Conservation (phyloP, 92 coral and sea anemone genomes). For the Parazoanthus darwini region DNA sequence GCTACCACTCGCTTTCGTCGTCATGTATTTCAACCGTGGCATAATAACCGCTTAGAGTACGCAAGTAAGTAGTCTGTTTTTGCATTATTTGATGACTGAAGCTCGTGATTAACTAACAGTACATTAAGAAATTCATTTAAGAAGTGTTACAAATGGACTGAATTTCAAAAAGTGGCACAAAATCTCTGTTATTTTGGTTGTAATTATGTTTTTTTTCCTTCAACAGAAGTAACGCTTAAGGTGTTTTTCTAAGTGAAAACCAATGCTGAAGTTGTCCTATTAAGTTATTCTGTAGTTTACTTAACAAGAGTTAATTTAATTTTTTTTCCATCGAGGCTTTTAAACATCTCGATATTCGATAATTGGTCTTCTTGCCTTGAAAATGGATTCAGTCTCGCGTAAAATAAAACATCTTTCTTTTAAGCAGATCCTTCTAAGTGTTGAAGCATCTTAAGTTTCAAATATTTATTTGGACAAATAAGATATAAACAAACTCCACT, state of each 20-base stretch:
- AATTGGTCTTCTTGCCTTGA: not conserved
- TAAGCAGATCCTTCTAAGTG: not conserved
- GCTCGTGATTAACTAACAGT: not conserved
- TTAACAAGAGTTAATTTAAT: not conserved
- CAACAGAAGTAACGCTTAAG: not conserved
- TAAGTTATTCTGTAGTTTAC: too few relatives aligned
- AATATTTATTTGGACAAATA: not conserved
- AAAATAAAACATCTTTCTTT: too few relatives aligned
- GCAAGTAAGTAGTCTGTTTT: slow-evolving; percentile 20
- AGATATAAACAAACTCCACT: not conserved
- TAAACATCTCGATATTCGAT: not conserved
- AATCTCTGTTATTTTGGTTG: not conserved
- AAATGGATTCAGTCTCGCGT: not conserved
- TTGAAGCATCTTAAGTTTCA: too few relatives aligned
- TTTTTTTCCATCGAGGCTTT: not conserved
- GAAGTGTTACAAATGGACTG: not conserved
- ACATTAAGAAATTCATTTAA: not conserved
- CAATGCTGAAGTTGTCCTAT: not conserved
- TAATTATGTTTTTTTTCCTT: not conserved
- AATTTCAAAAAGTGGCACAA: not conserved
- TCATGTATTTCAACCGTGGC: not conserved
- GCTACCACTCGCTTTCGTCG: not conserved
- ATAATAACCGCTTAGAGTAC: not conserved
- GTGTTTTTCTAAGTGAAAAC: not conserved
- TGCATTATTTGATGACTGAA: not conserved